Percentiles rank a stretch among this genome's conserved stretches.
These are phyloP conservation scores for Bos taurus DNA, from an alignment of 2,113 vertebrate genomes.

Conservation along the genomic window ARS-UCD2.0 NC_037329.1:47520001-47520500, in stretches of 20 bases:
- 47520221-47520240: neutral
- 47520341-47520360: neutral
- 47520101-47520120: neutral
- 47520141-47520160: neutral
- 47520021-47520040: neutral
- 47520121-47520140: neutral
- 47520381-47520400: neutral
- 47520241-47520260: neutral
- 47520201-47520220: neutral
- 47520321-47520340: neutral
- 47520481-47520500: neutral
- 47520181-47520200: neutral
- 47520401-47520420: neutral
- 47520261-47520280: neutral
- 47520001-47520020: neutral
- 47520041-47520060: constrained; percentile 6
- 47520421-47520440: neutral
- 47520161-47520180: neutral
- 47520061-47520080: neutral
- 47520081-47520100: neutral
- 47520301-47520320: neutral
- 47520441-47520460: neutral
- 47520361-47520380: neutral
- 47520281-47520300: neutral
- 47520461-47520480: neutral